A percentile compares a stretch with the other conserved stretches of the same genome.
Evolutionary conservation across 2,888 invertebrate species (phyloP).

Genomic region (Gryllus longicercus): DNA sequence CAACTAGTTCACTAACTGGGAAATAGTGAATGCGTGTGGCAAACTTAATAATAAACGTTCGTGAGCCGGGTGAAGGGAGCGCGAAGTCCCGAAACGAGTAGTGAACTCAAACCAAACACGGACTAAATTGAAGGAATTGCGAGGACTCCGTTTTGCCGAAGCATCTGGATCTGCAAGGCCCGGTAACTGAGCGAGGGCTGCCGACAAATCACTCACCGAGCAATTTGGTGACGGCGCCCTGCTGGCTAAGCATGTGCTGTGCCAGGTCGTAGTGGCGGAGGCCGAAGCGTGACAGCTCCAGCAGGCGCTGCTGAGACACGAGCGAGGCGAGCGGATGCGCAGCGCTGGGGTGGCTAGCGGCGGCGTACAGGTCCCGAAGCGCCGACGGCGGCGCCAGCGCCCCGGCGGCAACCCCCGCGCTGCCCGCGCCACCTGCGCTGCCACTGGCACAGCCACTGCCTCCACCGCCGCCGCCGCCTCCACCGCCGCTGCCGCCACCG

Average conservation of each 20-base stretch:
- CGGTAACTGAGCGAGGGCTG: too few relatives aligned
- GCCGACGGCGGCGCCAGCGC: conserved; percentile 46
- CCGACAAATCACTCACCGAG: conserved; percentile 63
- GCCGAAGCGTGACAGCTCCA: conserved; percentile 71
- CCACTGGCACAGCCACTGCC: conserved; percentile 40
- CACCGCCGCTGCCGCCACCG: too few relatives aligned
- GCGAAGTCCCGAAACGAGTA: too few relatives aligned
- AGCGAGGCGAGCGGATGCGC: conserved; percentile 66
- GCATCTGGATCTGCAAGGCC: too few relatives aligned
- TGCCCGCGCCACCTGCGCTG: conserved; percentile 42
- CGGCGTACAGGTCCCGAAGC: conserved; percentile 49
- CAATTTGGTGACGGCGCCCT: conserved; percentile 85
- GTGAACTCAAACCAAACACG: too few relatives aligned
- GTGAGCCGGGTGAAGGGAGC: too few relatives aligned
- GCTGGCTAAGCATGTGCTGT: conserved; percentile 79
- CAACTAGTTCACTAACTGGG: too few relatives aligned
- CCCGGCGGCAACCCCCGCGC: conserved; percentile 41
- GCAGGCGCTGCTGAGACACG: conserved; percentile 66
- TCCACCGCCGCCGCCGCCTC: conserved; percentile 39
- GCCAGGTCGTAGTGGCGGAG: conserved; percentile 86
- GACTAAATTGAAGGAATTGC: too few relatives aligned
- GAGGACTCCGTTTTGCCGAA: too few relatives aligned
- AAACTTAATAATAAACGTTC: too few relatives aligned
- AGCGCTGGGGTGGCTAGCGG: conserved; percentile 23
- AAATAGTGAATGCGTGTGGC: too few relatives aligned